Evolutionary conservation across 2,113 vertebrate species (phyloP), one percentile per base, ranked within the genome.

Genomic region (Boulengerochromis microlepis): DNA sequence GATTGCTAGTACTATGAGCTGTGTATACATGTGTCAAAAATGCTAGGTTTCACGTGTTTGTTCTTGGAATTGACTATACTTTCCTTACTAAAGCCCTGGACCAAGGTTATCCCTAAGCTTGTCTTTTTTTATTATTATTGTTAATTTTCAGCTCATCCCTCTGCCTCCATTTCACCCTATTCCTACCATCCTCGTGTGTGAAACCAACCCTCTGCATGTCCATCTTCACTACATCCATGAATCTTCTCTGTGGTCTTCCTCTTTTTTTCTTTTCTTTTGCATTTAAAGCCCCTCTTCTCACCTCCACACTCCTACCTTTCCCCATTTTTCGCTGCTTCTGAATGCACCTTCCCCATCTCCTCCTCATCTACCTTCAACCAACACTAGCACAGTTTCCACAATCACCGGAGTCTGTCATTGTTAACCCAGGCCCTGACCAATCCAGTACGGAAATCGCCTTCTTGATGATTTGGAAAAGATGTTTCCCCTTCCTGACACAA

Each of bases 21-120:
- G 1, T 50, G 40, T 76, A 29, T 76, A 47, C 42, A 29, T 76
- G 69, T 19, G 24, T 50, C 42, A 31, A 31, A 50, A 78, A 78
- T 50, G 16, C 15, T 18, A 31, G 2, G 16, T 31, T 76, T 78
- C 9, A 29, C 13, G 6, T 33, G 13, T 64, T 74, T 38, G 24
- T 15, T 69, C n/a, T 80, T 83, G 22, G 5, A 56, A 33, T 64
- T 50, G 13, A 45, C 26, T 45, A 0, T 12, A 10, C 57, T 8
- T 24, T 45, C 82, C 59, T 56, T 12, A n/a, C 71, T 82, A 13
- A 24, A 87, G 69, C 64, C 71, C 54, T 38, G 59, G 13, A 71
- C 24, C 56, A 15, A 18, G 13, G 10, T 33, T 38, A 89, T 88
- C 86, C 81, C 47, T 87, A 78, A 89, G 81, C 19, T 57, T 13